Conservation (phyloP, 2,113 vertebrate species). For the Chroicocephalus ridibundus region DNA sequence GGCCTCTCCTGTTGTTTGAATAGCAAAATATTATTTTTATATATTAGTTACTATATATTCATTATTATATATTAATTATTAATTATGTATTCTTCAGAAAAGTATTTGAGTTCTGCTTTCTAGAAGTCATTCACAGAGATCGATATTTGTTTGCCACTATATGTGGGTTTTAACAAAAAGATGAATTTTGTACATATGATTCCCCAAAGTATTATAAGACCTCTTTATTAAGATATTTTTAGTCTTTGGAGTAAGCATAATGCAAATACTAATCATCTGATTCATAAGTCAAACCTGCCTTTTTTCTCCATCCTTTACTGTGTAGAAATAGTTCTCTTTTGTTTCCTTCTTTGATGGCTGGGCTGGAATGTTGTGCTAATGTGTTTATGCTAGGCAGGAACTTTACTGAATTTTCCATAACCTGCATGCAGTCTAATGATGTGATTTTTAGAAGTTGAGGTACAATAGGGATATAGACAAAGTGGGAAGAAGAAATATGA, state of each 20-base stretch:
- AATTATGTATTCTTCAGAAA: not conserved
- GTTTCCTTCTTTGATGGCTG: not conserved
- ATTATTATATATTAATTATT: not conserved
- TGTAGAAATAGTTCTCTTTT: not conserved
- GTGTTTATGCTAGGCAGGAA: not conserved
- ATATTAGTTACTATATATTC: not conserved
- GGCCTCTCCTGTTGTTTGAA: not conserved
- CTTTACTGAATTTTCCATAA: not conserved
- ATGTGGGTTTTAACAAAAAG: not conserved
- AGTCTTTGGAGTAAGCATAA: not conserved
- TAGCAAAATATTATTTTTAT: not conserved
- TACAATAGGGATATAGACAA: not conserved
- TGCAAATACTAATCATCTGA: not conserved
- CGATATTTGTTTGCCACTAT: not conserved
- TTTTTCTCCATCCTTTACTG: not conserved
- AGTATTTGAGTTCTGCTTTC: not conserved
- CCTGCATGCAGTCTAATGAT: not conserved
- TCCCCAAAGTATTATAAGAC: not conserved
- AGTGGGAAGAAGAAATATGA: not conserved
- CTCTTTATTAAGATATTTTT: not conserved
- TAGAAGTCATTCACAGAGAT: not conserved
- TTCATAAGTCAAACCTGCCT: not conserved
- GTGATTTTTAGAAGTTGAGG: not conserved
- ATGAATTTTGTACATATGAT: not conserved
- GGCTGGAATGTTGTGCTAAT: not conserved